Evolutionary conservation across 2,113 vertebrate genomes (phyloP), one percentile per base, ranked within the genome.

Genomic region (Cavia porcellus): DNA sequence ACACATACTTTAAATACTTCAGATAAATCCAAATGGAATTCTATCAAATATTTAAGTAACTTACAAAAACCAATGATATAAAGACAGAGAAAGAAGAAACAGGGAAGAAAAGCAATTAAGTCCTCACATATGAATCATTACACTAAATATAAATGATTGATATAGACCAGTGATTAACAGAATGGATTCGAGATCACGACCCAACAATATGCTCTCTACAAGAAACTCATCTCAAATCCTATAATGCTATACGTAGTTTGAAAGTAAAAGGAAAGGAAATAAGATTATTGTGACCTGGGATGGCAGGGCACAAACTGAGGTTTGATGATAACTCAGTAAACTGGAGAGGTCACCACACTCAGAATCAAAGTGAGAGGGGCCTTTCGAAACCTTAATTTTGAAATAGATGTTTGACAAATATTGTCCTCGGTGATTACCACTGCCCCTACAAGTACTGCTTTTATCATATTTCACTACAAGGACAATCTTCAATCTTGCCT

Each of bases 1-100:
- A 75, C 19, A 81, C 19, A 45, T 30, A 74, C 22, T 80, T 80
- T 81, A 77, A 72, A 45, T 91, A 95, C n/a, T 92, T 95, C 55
- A 88, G 55, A 72, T 80, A 80, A 79, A 84, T 84, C 80, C 55
- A 84, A 91, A 61, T 38, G 25, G 20, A 93, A 80, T 70, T 68
- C 22, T 66, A 38, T 66, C 77, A 72, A 50, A 86, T 52, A 17
- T 93, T 81, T 42, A 77, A 66, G 47, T 64, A 84, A 85, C 52
- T 81, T 17, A 81, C 12, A 52, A 38, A 81, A 89, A 85, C 72
- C 17, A 57, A 59, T 28, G 68, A 32, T 89, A 59, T 42, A 66
- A 35, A 91, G 75, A 68, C 3, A 83, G 38, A 80, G 66, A 75
- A 89, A 61, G 1, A 38, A 70, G 45, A 86, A 79, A 24, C 11